A percentile compares a stretch with the other conserved stretches of the same genome.
These are phyloP conservation scores for Hipparchia sbordonii DNA, from an alignment of 2,888 invertebrate species.

Conservation along the genomic window DNA sequence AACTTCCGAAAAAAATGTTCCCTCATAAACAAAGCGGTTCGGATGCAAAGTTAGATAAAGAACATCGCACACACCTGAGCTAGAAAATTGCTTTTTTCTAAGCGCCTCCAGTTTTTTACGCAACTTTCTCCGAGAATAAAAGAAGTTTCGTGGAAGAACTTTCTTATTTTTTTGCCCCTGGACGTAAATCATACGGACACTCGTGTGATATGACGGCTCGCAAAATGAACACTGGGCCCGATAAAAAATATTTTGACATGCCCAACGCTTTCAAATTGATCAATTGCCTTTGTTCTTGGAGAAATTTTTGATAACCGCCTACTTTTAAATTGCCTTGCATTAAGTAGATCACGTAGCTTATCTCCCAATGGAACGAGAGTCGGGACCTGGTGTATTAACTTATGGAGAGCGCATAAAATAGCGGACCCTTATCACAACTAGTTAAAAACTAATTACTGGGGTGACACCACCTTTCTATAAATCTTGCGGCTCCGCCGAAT, in stretches of 20 bases:
- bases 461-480: slow-evolving; percentile 83
- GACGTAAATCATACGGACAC: slow-evolving; percentile 70
- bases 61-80: slow-evolving; percentile 83
- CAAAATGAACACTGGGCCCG: slow-evolving; percentile 50
- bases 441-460: slow-evolving; percentile 83
- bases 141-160: slow-evolving; percentile 78
- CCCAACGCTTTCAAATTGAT: slow-evolving; percentile 54
- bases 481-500: slow-evolving; percentile 77
- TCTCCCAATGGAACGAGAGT: slow-evolving; percentile 12
- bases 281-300: slow-evolving; percentile 52
- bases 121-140: slow-evolving; percentile 81
- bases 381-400: slow-evolving; percentile 37
- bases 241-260: slow-evolving; percentile 73
- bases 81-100: slow-evolving; percentile 83
- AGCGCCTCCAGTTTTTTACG: slow-evolving; percentile 80
- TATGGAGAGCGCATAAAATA: slow-evolving; percentile 67
- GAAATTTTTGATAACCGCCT: slow-evolving; percentile 42
- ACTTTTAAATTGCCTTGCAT: slow-evolving; percentile 11
- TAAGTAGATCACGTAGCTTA: slow-evolving; percentile 16
- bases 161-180: slow-evolving; percentile 68
- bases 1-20: slow-evolving; percentile 78
- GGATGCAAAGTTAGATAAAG: slow-evolving; percentile 84
- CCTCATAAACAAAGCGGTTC: slow-evolving; percentile 79
- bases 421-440: slow-evolving; percentile 82
- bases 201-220: slow-evolving; percentile 63